Evolutionary conservation across 2,888 invertebrate genomes (phyloP), one percentile per base, ranked within the genome.

Genomic region (Pollenia labialis): DNA sequence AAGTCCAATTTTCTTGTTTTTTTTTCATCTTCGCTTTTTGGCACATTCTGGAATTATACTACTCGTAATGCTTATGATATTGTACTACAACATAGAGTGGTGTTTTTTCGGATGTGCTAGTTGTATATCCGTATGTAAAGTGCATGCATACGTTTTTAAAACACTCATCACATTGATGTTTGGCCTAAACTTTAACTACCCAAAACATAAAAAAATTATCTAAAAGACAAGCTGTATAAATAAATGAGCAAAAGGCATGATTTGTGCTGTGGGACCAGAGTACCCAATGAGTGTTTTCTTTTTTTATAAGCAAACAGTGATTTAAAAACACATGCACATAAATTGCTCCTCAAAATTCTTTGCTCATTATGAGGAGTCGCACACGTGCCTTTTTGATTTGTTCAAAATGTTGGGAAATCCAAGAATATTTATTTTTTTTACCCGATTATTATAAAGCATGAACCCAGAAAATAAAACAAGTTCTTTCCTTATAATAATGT

Each of bases 41-140:
- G 42, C 50, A 75, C 74, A 62, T 75, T 76, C 62, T 52, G 50
- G 50, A 76, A 64, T 52, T 62, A 42, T 64, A 64, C 42, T 11
- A 16, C 18, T 23, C 18, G 18, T 8, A 58, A 46, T 10, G 52
- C 18, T 12, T 6, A 60, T n/a, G 14, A 44, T 4, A 18, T 74
- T 23, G 16, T 60, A 4, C 4, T 40, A 23, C 18, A 18, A 23
- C 23, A 23, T 42, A 42, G 12, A 52, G 42, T 54, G n/a, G 16
- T 69, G 52, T 23, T 48, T 48, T 66, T 3, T 32, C 32, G 18
- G 23, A 56, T 56, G 16, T 56, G 18, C 23, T 32, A 14, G 58
- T 58, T 40, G 14, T 40, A 14, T 62, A 16, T 42, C 4, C 44
- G 16, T 32, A 32, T 32, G 32, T 6, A 32, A 32, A 48, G 10